Evolutionary conservation across 64 coral and sea anemone genomes (phyloP).

Genomic region (Dendrophyllia cribrosa): DNA sequence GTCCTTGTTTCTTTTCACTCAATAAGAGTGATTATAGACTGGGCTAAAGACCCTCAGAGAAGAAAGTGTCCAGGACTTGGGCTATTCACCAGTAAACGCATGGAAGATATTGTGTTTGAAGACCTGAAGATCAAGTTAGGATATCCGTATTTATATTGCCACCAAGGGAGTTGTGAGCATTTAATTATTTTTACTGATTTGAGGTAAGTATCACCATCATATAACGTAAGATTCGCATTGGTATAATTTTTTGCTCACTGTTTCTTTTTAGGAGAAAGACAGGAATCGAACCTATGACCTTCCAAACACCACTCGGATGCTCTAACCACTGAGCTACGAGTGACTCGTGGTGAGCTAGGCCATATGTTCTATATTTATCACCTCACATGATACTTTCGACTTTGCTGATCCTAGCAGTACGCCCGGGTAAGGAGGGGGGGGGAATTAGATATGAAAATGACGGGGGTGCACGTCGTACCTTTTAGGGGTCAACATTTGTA

Average conservation of each 20-base stretch:
- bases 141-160: constrained; percentile 93
- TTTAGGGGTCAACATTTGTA: no score
- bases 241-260: no score
- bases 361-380: no score
- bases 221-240: neutral
- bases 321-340: no score
- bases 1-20: neutral
- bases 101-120: constrained; percentile 86
- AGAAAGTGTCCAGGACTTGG: constrained; percentile 43
- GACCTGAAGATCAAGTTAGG: constrained; percentile 84
- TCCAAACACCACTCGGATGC: no score
- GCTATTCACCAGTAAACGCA: constrained; percentile 53
- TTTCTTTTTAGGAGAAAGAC: neutral
- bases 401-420: no score
- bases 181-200: constrained; percentile 94
- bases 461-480: no score
- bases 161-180: constrained; percentile 98
- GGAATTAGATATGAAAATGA: no score
- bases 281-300: no score
- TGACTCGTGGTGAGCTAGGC: no score
- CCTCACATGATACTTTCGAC: no score
- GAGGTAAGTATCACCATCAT: constrained; percentile 60
- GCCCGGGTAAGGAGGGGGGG: no score
- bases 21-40: constrained; percentile 80
- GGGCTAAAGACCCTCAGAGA: constrained; percentile 78